These are phyloP conservation scores for Holacanthus passer DNA, from an alignment of 2,113 vertebrate species.

Conservation along the genomic window DNA sequence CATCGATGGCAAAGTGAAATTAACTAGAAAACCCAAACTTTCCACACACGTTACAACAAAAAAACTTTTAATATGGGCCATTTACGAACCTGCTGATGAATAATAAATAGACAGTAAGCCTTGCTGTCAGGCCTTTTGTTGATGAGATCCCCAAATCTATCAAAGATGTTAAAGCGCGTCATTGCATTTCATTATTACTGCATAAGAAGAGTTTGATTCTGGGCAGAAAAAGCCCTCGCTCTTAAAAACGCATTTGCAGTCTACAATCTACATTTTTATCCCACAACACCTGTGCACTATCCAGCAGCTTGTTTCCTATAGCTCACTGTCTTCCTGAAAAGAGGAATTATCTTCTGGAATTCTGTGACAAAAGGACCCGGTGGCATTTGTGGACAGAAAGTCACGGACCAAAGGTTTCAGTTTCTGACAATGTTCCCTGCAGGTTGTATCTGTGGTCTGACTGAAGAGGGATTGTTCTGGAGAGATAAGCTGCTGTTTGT, in stretches of 20 bases:
- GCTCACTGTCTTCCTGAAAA: constrained; percentile 1
- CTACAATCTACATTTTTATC: constrained; percentile 2
- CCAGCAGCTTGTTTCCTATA: not conserved
- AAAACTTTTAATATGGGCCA: not conserved
- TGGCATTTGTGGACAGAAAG: constrained; percentile 25
- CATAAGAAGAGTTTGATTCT: not conserved
- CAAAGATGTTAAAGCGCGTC: not conserved
- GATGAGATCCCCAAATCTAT: not conserved
- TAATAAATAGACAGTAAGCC: not conserved
- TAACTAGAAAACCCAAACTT: constrained; percentile 1
- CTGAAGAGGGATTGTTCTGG: not conserved
- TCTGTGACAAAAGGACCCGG: not conserved
- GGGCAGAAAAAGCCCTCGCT: not conserved
- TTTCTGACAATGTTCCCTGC: constrained; percentile 20
- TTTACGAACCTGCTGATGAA: not conserved
- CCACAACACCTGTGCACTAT: not conserved
- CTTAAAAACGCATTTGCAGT: too few relatives aligned
- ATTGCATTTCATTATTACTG: not conserved
- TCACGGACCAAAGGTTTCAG: not conserved
- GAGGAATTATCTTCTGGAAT: constrained; percentile 15
- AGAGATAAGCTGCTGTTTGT: constrained; percentile 1
- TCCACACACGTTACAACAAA: not conserved
- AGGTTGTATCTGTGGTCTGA: not conserved
- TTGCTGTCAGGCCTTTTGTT: not conserved
- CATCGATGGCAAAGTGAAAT: not conserved